phyloP scores from a whole-genome alignment of 2,797 vertebrate genomes.

The Hirundo rustica region DNA sequence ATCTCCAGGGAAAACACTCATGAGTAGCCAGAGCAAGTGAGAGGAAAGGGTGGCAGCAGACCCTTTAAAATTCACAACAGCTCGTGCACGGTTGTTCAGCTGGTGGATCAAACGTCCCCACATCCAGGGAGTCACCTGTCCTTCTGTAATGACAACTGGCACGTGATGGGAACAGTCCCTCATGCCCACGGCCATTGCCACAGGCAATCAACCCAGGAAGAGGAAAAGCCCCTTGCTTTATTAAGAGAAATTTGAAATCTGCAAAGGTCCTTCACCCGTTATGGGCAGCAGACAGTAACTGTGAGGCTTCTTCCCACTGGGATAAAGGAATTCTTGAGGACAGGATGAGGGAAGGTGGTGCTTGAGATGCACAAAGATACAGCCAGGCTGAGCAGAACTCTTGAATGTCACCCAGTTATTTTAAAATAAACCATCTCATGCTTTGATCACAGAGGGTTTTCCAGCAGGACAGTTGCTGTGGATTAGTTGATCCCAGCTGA shows the following conservation, averaged over 20 bases:
- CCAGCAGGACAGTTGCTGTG: background rate
- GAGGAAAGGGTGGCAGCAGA: background rate
- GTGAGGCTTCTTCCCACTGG: accelerated
- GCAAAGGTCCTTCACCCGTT: background rate
- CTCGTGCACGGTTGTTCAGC: background rate
- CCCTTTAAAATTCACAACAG: background rate
- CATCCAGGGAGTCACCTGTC: background rate
- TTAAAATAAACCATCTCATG: background rate
- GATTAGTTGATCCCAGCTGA: background rate
- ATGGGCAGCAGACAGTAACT: background rate
- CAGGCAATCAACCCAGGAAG: background rate
- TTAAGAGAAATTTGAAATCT: background rate
- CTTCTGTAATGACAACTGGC: background rate
- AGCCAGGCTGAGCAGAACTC: background rate
- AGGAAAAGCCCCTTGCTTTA: background rate
- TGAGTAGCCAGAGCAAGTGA: background rate
- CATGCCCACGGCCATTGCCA: accelerated
- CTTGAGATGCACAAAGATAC: background rate
- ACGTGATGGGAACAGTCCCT: background rate
- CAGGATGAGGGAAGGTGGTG: background rate
- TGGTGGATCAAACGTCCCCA: background rate
- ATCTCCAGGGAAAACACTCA: background rate
- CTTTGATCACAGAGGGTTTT: background rate
- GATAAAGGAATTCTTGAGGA: background rate
- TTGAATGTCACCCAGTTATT: background rate